Evolutionary conservation across 2,888 invertebrate species (phyloP).

Genomic region (Pristionchus entomophagus): DNA sequence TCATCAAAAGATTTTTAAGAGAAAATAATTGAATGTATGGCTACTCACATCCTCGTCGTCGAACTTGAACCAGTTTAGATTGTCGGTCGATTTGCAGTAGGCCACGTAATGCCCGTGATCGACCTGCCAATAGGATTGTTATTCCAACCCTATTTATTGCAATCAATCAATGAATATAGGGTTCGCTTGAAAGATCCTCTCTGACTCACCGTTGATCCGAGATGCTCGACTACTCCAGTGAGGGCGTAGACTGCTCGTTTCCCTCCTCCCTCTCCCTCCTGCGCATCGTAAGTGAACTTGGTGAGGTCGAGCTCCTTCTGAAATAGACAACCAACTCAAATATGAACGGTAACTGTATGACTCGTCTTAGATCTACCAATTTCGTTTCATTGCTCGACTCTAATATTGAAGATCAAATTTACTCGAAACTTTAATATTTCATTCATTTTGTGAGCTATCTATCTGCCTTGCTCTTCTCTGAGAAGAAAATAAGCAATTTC

Average conservation of each 20-base stretch:
- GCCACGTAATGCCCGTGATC: slow-evolving; percentile 64
- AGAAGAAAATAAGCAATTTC: no score
- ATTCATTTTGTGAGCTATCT: no score
- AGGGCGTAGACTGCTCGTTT: neutral
- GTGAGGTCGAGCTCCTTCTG: slow-evolving; percentile 54
- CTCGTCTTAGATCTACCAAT: no score
- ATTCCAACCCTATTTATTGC: neutral
- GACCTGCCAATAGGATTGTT: neutral
- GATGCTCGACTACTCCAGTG: slow-evolving; percentile 52
- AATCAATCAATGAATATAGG: neutral
- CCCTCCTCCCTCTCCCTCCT: slow-evolving; percentile 23
- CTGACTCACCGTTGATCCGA: slow-evolving; percentile 49
- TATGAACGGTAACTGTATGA: no score
- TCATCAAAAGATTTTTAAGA: neutral
- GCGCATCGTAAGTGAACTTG: slow-evolving; percentile 49
- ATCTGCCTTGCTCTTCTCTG: no score
- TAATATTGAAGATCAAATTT: no score
- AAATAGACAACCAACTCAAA: no score
- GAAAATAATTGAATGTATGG: neutral
- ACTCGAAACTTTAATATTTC: no score
- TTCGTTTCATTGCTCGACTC: no score
- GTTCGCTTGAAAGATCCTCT: no score
- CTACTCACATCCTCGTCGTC: slow-evolving; percentile 58
- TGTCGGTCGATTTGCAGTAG: slow-evolving; percentile 60
- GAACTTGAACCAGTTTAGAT: slow-evolving; percentile 58